Percentiles rank a stretch among this genome's conserved stretches.
Evolutionary conservation across 2,113 vertebrate genomes (phyloP).

Genomic region (Propithecus coquereli): DNA sequence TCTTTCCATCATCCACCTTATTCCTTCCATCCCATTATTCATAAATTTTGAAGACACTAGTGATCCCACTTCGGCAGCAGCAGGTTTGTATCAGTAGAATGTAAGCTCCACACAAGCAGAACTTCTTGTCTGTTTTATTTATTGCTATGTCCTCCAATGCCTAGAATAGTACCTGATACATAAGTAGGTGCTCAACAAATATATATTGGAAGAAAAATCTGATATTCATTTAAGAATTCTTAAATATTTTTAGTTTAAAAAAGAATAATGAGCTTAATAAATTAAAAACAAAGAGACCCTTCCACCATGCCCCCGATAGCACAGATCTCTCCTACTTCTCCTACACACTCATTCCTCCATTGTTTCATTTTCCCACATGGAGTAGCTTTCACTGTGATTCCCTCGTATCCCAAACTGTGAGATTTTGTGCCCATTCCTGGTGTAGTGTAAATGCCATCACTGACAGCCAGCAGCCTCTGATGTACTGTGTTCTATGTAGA

Average conservation of each 20-base stretch:
- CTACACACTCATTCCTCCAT: not conserved
- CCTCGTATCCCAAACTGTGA: not conserved
- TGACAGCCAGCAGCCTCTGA: conserved; percentile 26
- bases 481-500: conserved; percentile 81
- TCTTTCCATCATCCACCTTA: not conserved
- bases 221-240: not conserved
- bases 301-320: no score
- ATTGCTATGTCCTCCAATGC: accelerated
- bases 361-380: not conserved
- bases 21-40: not conserved
- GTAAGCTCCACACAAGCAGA: not conserved
- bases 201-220: not conserved
- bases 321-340: not conserved
- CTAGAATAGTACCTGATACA: not conserved
- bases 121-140: not conserved
- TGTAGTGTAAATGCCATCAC: accelerated
- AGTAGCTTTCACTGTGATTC: conserved; percentile 25
- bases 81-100: not conserved
- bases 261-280: not conserved
- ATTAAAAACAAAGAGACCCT: not conserved
- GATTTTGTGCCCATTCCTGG: not conserved
- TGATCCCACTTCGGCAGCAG: not conserved
- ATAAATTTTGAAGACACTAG: not conserved
- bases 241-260: not conserved
- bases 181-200: not conserved